Percentiles rank a stretch among this genome's conserved stretches.
Evolutionary conservation across 2,113 vertebrate genomes (phyloP).

Genomic region (Neolamprologus falcicula): DNA sequence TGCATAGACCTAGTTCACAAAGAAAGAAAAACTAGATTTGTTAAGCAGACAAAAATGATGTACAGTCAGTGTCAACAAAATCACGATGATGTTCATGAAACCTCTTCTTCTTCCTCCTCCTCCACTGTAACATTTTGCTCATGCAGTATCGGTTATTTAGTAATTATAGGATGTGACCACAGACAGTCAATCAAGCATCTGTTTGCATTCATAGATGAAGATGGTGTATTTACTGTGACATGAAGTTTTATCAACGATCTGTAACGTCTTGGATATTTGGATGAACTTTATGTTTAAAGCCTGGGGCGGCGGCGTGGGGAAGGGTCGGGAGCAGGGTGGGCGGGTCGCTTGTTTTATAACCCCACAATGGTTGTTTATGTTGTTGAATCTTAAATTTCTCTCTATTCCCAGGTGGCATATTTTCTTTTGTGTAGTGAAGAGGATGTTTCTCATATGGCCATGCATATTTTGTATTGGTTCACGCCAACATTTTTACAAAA

Average conservation of each 20-base stretch:
- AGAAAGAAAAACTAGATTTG: slow-evolving; percentile 71
- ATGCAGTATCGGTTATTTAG: slow-evolving; percentile 51
- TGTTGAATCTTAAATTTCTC: slow-evolving; percentile 60
- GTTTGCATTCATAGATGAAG: slow-evolving; percentile 44
- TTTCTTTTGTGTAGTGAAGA: slow-evolving; percentile 68
- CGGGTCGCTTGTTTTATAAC: slow-evolving; percentile 32
- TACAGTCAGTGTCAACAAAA: slow-evolving; percentile 64
- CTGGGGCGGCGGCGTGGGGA: background rate
- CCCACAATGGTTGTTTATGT: slow-evolving; percentile 45
- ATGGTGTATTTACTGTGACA: slow-evolving; percentile 66
- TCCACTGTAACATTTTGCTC: slow-evolving; percentile 49
- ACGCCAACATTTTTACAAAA: slow-evolving; percentile 79
- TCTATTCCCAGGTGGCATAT: slow-evolving; percentile 55
- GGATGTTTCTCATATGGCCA: slow-evolving; percentile 70
- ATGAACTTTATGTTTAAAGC: slow-evolving; percentile 47
- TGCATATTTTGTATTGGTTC: slow-evolving; percentile 80
- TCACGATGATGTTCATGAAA: slow-evolving; percentile 48
- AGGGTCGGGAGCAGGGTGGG: background rate
- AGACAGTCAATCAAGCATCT: slow-evolving; percentile 33
- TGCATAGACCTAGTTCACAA: slow-evolving; percentile 73
- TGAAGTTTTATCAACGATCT: slow-evolving; percentile 53
- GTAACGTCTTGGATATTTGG: slow-evolving; percentile 56
- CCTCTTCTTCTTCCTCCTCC: slow-evolving; percentile 20
- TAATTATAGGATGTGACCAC: slow-evolving; percentile 50
- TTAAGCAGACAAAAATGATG: slow-evolving; percentile 60